phyloP scores from a whole-genome alignment of 2,888 invertebrate genomes.

The Coleophora flavipennella region DNA sequence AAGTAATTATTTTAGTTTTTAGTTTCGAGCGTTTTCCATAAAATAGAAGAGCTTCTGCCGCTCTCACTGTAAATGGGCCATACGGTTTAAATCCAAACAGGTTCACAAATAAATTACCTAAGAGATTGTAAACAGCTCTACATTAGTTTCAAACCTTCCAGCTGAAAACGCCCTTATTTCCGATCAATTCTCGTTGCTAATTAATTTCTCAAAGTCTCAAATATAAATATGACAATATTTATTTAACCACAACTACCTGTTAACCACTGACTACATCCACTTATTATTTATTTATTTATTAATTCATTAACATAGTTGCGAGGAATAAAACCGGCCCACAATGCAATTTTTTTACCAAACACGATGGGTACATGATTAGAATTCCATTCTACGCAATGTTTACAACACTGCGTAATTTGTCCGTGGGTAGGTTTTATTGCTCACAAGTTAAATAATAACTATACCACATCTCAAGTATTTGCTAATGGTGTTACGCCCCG shows the following conservation, averaged over 20 bases:
- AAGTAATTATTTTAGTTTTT: no score
- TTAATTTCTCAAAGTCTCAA: conserved; percentile 33
- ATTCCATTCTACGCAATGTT: no score
- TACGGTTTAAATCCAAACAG: not conserved
- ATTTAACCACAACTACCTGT: conserved; percentile 66
- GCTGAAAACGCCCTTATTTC: conserved; percentile 23
- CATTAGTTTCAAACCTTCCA: conserved; percentile 21
- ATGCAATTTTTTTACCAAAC: no score
- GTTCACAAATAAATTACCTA: conserved; percentile 5
- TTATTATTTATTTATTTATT: conserved; percentile 44
- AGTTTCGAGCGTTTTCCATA: no score
- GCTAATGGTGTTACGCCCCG: conserved; percentile 51
- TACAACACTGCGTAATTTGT: no score
- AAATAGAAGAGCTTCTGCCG: no score
- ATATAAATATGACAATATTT: conserved; percentile 19
- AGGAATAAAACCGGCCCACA: no score
- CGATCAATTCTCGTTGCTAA: conserved; percentile 37
- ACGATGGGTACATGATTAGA: no score
- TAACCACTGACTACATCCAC: conserved; percentile 67
- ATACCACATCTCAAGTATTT: conserved; percentile 48
- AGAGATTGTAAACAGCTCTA: conserved; percentile 25
- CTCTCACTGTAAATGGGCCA: no score
- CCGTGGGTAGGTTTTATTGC: no score
- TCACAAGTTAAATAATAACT: conserved; percentile 46
- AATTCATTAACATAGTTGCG: no score